Base-by-base conservation (phyloP, 1,140 invertebrate genomes). In the Drosophila teissieri region DNA sequence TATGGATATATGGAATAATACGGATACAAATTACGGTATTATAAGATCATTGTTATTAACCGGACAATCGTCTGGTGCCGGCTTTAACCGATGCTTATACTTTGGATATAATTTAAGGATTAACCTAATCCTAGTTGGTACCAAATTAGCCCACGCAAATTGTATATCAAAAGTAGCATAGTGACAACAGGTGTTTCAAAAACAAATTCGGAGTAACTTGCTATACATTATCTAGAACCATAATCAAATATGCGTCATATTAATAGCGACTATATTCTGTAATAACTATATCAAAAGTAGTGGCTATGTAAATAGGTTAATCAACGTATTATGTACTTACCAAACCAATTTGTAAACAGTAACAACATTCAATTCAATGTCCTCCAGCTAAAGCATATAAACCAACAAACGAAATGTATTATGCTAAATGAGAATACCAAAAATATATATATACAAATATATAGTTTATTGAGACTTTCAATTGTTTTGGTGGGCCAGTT, bases 281-380 rank as follows among this genome's bases (percentile, higher is more conserved):
- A 45, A 72, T 44, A 48, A 10, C 54, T 68, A 78, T 80, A 80
- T 75, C 67, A 69, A 72, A 88, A 74, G 56, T 88, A 88, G 83
- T 75, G 34, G 62, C 70, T 88, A 82, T 88, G 83, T 86, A 86
- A 65, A 86, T 86, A 86, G 83, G 45, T 58, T 79, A 86, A 64
- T 44, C 56, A 56, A 77, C 39, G 37, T 64, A 72, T 62, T 44
- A 74, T 52, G 44, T 74, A 75, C 58, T 58, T 49, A 74, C 53
- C 62, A 72, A 74, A 54, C 24, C 24, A 52, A 64, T 74, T 78
- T 86, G 83, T 82, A 81, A 86, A 82, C 64, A 70, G 73, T 82
- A 88, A 88, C 83, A 89, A 82, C 77, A 88, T 80, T 89, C 77
- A 89, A 89, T 89, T 89, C 84, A 89, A 67, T 89, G 84, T 89